Base-by-base conservation (phyloP, 1,140 invertebrate genomes). In the Temnothorax longispinosus region DNA sequence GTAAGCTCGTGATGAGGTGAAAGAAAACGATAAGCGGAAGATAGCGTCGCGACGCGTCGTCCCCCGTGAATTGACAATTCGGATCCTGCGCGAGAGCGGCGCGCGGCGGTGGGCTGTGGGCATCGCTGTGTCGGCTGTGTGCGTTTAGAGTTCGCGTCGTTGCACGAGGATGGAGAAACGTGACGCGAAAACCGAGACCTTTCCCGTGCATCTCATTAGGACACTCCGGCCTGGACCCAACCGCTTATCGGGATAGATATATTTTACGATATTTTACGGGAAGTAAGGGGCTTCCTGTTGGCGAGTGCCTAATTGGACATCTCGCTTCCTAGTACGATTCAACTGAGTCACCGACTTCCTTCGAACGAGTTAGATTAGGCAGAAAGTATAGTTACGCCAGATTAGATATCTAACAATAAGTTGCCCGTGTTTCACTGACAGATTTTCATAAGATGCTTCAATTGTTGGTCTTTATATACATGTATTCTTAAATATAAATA, bases 151-250 rank as follows among this genome's bases (percentile, higher is more conserved):
- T 54, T 50, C 41, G 80, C 67, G 88, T 78, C 82, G 86, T 86
- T 77, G 87, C 81, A 86, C 89, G 87, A 87, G 89, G 89, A 44
- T 69, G 64, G 77, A 84, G 60, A 90, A 91, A 91, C 90, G 90
- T 91, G 90, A 91, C 78, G 89, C 89, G 89, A 91, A 91, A 91
- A 87, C 89, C 80, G 89, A 91, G 89, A 90, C 84, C 87, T 91
- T 88, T 87, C 35, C 87, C 82, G 78, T 88, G 90, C 90, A 91
- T 91, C 90, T 91, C 90, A 91, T 91, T 91, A 91, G 87, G 87
- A 88, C 82, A 89, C 87, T 54, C 21, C 18, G 56, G 77, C 32
- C 60, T 82, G 89, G 89, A 88, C 64, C 88, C 85, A 74, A 38
- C 71, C 72, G 80, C 90, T 91, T 91, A 91, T 91, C 90, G 84